Base-by-base conservation (phyloP, 2,888 invertebrate species). In the Liopterus haemorrhoidalis region DNA sequence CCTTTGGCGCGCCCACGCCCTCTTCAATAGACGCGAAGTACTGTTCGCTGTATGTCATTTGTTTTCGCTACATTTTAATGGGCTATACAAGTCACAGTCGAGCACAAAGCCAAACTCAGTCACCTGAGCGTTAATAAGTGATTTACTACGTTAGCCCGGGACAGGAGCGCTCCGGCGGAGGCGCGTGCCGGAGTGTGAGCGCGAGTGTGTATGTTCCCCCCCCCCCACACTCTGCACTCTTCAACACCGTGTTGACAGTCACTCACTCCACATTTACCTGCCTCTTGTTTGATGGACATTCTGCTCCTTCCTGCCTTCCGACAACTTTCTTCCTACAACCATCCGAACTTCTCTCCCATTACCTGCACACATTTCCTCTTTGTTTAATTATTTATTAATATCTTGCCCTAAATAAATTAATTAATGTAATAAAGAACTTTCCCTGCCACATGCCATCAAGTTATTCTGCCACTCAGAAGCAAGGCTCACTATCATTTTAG, bases 31-130 rank as follows among this genome's bases (percentile, higher is more conserved):
- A 48, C 48, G 28, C 57, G 57, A 60, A 65, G 65, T 65, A 63
- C 58, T 58, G 64, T 63, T 59, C 63, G 60, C 51, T 65, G 65
- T 65, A 63, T 54, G 62, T 61, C 64, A 64, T 64, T 64, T 64
- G 63, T 64, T 59, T 53, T 52, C 54, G 54, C 53, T 52, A 28
- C 37, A 30, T 28, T 46, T 36, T 31, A 40, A 36, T 41, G 37
- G 46, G 24, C 25, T 30, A 51, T 52, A 52, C 48, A 50, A 54
- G 50, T 49, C 49, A 44, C 33, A 48, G 54, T 54, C 59, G 54
- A 55, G 56, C 54, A 57, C 52, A 57, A 53, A 53, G 50, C 49
- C 54, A 49, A 51, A 37, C 43, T 53, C 58, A 56, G 55, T 54
- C 61, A 61, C 62, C 62, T 62, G 60, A 53, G 54, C 61, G 58